Base-by-base conservation (phyloP, 2,113 vertebrate species). In the Panthera tigris region DNA sequence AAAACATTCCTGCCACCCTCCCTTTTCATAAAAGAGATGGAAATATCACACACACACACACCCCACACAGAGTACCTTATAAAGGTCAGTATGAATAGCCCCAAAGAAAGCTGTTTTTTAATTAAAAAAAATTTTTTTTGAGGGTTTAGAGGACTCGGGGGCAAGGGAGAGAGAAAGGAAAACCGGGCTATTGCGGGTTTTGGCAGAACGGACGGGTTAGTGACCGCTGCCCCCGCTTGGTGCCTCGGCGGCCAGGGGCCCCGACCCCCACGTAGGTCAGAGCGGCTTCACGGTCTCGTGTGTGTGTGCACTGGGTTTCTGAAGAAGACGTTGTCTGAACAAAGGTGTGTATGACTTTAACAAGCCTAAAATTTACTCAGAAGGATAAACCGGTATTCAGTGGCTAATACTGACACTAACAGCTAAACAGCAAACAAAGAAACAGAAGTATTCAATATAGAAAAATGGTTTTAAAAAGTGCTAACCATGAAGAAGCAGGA, bases 1-100 rank as follows among this genome's bases (percentile, higher is more conserved):
- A 91, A 97, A 97, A 92, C 92, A 97, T 85, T 95, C 66, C 81
- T 69, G 66, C 86, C 66, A 80, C 50, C 92, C 65, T 97, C 84
- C 27, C 69, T 76, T 94, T 83, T 80, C 82, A 96, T 88, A 76
- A 94, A 97, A 96, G 89, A 97, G 95, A 79, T 19, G 63, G 71
- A 92, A 96, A 66, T 88, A 93, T 55, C 57, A 93, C 83, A 76
- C 21, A 80, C 6, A 80, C 6, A 52, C 41, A 21, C 55, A 0
- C 55, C 5, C 19, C 55, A 71, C 50, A 82, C 9, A 94, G 36
- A 68, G 10, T 9, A 84, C 66, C 87, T 84, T 78, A 27, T 39
- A 39, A 94, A 96, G 55, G 55, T 88, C 84, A 76, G 48, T 74
- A 52, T 61, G 63, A 83, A 18, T 45, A 80, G 36, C 73, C 14